These are phyloP conservation scores for Temnothorax rugatulus DNA, from an alignment of 2,888 invertebrate species.

Conservation along the genomic window DNA sequence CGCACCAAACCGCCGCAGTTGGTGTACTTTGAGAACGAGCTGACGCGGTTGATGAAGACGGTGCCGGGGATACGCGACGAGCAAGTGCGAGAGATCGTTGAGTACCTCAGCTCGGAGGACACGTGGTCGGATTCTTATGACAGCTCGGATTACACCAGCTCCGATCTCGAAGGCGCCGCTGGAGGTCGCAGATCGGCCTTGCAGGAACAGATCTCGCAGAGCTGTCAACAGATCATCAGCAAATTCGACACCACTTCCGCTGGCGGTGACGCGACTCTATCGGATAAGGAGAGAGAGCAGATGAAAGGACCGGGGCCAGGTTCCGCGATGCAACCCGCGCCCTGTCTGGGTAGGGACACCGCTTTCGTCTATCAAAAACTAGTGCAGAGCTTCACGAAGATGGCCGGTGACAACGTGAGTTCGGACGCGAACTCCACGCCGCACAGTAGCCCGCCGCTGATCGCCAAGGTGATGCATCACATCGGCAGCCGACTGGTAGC, in stretches of 20 bases:
- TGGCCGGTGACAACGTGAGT: conserved; percentile 89
- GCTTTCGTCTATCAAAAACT: conserved; percentile 95
- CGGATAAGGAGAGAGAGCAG: conserved; percentile 68
- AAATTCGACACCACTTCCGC: conserved; percentile 90
- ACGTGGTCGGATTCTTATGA: conserved; percentile 98
- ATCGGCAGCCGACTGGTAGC: conserved; percentile 95
- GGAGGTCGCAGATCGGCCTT: conserved; percentile 90
- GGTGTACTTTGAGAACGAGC: conserved; percentile 95
- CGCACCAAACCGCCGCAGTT: conserved; percentile 94
- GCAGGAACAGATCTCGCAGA: conserved; percentile 95
- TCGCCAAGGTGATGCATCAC: conserved; percentile 97
- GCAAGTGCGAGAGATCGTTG: conserved; percentile 96
- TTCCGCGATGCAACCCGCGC: conserved; percentile 84
- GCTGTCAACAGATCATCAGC: conserved; percentile 95
- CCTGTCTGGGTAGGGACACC: conserved; percentile 90
- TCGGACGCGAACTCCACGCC: conserved; percentile 86
- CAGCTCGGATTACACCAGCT: conserved; percentile 96
- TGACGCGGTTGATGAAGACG: conserved; percentile 96
- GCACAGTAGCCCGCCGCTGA: conserved; percentile 93
- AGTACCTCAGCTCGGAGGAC: conserved; percentile 96
- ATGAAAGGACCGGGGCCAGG: conserved; percentile 71
- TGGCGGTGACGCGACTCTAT: conserved; percentile 51
- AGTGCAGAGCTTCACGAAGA: conserved; percentile 94
- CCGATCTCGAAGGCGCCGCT: conserved; percentile 92
- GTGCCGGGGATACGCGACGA: conserved; percentile 96